Percentiles rank a stretch among this genome's conserved stretches.
Conservation (phyloP, 2,888 invertebrate species). For the Augiades crinisus region DNA sequence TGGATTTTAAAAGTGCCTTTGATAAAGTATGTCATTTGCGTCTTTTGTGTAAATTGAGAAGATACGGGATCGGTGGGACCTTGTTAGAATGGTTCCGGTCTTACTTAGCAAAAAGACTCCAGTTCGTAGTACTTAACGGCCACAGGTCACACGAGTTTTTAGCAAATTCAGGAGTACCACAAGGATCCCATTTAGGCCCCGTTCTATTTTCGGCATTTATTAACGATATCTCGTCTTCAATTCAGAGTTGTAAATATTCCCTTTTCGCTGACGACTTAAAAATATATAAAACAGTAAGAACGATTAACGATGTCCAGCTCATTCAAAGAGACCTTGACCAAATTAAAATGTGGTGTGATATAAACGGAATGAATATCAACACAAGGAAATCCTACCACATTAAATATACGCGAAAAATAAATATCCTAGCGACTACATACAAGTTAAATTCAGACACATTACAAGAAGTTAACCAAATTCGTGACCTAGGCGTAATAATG, state of each 20-base stretch:
- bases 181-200: conserved; percentile 30
- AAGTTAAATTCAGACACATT: conserved; percentile 12
- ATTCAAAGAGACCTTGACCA: conserved; percentile 26
- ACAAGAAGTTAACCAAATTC: conserved; percentile 18
- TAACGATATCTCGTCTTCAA: conserved; percentile 26
- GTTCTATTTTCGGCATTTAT: conserved; percentile 26
- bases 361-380: conserved; percentile 28
- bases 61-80: conserved; percentile 14
- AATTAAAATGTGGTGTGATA: conserved; percentile 23
- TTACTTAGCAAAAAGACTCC: conserved; percentile 21
- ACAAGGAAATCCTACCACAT: conserved; percentile 27
- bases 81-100: conserved; percentile 26
- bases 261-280: conserved; percentile 34
- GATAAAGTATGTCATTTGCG: conserved; percentile 23
- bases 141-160: conserved; percentile 15
- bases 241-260: conserved; percentile 19
- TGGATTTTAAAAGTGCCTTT: conserved; percentile 26
- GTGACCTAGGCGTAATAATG: conserved; percentile 27
- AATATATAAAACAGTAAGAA: conserved; percentile 19
- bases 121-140: conserved; percentile 24
- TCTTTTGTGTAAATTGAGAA: conserved; percentile 15
- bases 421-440: no score
- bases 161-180: conserved; percentile 28
- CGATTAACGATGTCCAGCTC: conserved; percentile 1
- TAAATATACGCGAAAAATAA: no score